Conservation (phyloP, 2,797 vertebrate genomes). For the Semaprochilodus insignis region DNA sequence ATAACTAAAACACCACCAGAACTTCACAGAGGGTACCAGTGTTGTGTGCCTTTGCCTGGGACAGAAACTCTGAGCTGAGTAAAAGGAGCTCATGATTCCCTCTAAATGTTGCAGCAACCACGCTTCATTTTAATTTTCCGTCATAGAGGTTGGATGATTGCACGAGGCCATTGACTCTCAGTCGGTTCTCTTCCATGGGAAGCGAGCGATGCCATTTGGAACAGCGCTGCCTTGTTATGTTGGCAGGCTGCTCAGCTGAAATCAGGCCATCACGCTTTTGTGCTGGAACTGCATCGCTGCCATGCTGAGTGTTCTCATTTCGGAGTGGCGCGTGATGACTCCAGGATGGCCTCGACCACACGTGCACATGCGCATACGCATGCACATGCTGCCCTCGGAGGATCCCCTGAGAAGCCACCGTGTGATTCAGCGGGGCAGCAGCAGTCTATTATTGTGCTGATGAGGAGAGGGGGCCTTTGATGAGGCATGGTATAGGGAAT, state of each 20-base stretch:
- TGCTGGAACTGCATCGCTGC: conserved; percentile 39
- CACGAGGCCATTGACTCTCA: conserved; percentile 19
- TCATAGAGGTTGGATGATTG: conserved; percentile 31
- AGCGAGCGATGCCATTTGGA: conserved; percentile 25
- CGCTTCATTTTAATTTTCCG: conserved; percentile 38
- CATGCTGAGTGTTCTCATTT: conserved; percentile 30
- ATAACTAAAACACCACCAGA: no score
- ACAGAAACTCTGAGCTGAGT: conserved; percentile 14
- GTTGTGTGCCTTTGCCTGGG: background rate
- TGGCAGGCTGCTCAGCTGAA: conserved; percentile 25
- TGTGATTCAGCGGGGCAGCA: background rate
- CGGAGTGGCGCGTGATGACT: conserved; percentile 25
- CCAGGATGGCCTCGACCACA: conserved; percentile 20
- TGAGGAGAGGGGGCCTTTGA: conserved; percentile 5
- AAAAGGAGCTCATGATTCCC: conserved; percentile 40
- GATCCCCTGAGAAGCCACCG: conserved; percentile 16
- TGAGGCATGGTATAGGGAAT: conserved; percentile 34
- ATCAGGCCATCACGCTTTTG: conserved; percentile 40
- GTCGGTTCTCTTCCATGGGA: conserved; percentile 15
- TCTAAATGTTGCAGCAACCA: conserved; percentile 29
- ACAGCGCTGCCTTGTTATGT: conserved; percentile 20
- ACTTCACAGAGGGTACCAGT: no score
- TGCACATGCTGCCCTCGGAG: background rate
- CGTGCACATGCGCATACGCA: conserved; percentile 4
- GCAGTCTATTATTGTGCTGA: conserved; percentile 9